A percentile compares a stretch with the other conserved stretches of the same genome.
Evolutionary conservation across 2,888 invertebrate genomes (phyloP).

Genomic region (Balanococcus diminutus): DNA sequence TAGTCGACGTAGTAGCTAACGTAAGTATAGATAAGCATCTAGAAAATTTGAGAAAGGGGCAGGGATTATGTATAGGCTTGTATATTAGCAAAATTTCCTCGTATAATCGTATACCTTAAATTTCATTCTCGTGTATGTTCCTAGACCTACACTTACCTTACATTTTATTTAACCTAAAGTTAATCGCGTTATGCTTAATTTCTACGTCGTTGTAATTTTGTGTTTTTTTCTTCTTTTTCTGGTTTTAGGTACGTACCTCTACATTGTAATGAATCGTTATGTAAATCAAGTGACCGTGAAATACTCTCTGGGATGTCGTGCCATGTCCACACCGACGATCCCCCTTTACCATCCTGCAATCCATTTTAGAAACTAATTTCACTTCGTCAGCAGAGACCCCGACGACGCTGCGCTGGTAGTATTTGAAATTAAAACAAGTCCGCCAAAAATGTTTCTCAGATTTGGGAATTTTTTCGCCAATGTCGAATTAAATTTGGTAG

Average conservation of each 20-base stretch:
- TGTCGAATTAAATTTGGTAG: too few species aligned
- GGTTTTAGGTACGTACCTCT: not conserved
- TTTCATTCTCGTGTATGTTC: too few species aligned
- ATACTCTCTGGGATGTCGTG: not conserved
- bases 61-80: not conserved
- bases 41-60: not conserved
- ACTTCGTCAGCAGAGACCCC: too few species aligned
- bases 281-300: slow-evolving; percentile 27
- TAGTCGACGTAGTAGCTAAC: not conserved
- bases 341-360: too few species aligned
- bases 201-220: not conserved
- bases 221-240: not conserved
- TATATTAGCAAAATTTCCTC: not conserved
- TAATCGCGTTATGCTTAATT: not conserved
- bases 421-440: not conserved
- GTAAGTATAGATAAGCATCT: not conserved
- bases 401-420: not conserved
- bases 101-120: not conserved
- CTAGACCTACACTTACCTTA: not conserved
- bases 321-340: too few species aligned
- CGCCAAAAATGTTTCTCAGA: not conserved
- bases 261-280: not conserved
- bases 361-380: not conserved
- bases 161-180: not conserved
- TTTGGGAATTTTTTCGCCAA: not conserved